Evolutionary conservation across 2,797 vertebrate species (phyloP), one percentile per base, ranked within the genome.

Genomic region (Myotis pilosus): DNA sequence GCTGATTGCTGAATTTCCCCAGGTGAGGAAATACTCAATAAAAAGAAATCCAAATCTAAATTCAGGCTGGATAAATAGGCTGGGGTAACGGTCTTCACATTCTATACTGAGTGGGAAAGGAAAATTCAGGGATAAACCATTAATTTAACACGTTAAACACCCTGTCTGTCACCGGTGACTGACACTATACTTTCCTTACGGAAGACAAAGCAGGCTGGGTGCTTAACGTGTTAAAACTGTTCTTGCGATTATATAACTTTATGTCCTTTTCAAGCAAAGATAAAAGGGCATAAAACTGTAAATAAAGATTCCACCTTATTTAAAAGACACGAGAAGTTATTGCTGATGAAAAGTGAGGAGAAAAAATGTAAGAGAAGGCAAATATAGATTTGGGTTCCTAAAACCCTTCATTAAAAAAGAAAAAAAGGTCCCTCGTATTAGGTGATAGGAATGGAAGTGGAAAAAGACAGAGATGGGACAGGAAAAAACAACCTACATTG

Each of bases 301-400:
- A 92, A 94, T 71, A 82, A 92, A 94, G 38, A 83, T 49, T 57
- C 51, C 6, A 38, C 28, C 22, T 92, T 79, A 69, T 82, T 85
- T 87, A 92, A 92, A 88, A 95, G 72, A 64, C 71, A 69, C 60
- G 30, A 93, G 30, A 88, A 85, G 16, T 95, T 86, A 86, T 33
- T 88, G 71, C 6, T 51, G 64, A 19, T 87, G 51, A 78, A 83
- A 75, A 64, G 49, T 72, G 49, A 87, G 68, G 44, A 47, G n/a
- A 51, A 87, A 44, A 71, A 69, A 28, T 20, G 36, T 66, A 81
- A 47, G 57, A 69, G 76, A 74, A 81, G 23, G 69, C 81, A 92
- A 85, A 75, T 33, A 89, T 2, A 44, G 6, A 72, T 64, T 33
- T 72, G 71, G 30, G n/a, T 68, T 87, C n/a, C 72, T 25, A 66